Conservation (phyloP, 2,888 invertebrate genomes). For the Abrostola triplasia region DNA sequence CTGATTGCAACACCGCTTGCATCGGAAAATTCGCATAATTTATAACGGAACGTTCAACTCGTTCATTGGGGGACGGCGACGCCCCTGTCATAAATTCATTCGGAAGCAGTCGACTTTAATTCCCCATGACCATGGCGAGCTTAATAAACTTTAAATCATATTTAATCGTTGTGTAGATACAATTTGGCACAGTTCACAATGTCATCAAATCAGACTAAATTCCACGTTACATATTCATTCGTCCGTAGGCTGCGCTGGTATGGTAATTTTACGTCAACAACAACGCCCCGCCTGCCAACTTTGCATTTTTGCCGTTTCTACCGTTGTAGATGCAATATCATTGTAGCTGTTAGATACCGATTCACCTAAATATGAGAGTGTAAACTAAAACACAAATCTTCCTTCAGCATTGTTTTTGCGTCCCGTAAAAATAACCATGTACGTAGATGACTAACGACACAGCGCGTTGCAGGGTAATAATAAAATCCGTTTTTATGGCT, state of each 20-base stretch:
- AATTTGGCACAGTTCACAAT: slow-evolving; percentile 60
- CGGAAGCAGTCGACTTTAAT: slow-evolving; percentile 52
- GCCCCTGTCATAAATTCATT: slow-evolving; percentile 69
- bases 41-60: slow-evolving; percentile 66
- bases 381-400: slow-evolving; percentile 64
- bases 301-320: slow-evolving; percentile 83
- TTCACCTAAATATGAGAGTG: slow-evolving; percentile 67
- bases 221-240: slow-evolving; percentile 83
- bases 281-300: slow-evolving; percentile 71
- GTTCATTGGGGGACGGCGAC: slow-evolving; percentile 61
- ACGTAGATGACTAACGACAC: slow-evolving; percentile 13
- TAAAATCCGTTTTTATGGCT: slow-evolving; percentile 6
- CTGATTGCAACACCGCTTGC: slow-evolving; percentile 75
- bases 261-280: slow-evolving; percentile 84
- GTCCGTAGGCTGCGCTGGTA: slow-evolving; percentile 78
- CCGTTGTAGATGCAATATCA: slow-evolving; percentile 71
- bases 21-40: slow-evolving; percentile 76
- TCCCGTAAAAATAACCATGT: slow-evolving; percentile 30
- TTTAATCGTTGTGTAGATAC: slow-evolving; percentile 43
- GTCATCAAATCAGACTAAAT: slow-evolving; percentile 77
- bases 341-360: slow-evolving; percentile 54
- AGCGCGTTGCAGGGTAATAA: slow-evolving; percentile 13
- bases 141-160: slow-evolving; percentile 51
- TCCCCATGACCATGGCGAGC: slow-evolving; percentile 40
- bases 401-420: slow-evolving; percentile 47